phyloP scores from a whole-genome alignment of 2,888 invertebrate genomes.

The Mycalesis mineus region DNA sequence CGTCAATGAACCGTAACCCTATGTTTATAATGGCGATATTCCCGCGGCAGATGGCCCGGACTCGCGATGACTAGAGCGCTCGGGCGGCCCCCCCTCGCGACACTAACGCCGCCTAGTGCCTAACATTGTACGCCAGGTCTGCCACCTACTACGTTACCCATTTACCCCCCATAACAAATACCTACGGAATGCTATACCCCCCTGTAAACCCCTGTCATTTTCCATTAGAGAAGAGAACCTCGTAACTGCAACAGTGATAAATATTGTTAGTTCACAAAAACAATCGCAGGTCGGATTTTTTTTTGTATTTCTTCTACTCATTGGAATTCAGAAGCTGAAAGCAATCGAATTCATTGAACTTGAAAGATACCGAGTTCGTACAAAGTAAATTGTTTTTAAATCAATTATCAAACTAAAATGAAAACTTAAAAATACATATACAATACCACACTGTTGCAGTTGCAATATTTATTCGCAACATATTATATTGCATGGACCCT shows the following conservation, averaged over 20 bases:
- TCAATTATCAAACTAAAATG: too few relatives aligned
- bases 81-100: conserved; percentile 64
- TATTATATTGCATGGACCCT: background rate
- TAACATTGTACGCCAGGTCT: conserved; percentile 64
- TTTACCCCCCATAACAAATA: conserved; percentile 5
- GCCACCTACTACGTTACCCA: conserved; percentile 36
- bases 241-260: conserved; percentile 16
- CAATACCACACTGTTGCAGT: background rate
- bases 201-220: conserved; percentile 7
- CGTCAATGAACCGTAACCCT: conserved; percentile 6
- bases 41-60: conserved; percentile 63
- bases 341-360: too few relatives aligned
- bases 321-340: too few relatives aligned
- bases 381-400: too few relatives aligned
- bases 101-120: conserved; percentile 63
- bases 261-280: too few relatives aligned
- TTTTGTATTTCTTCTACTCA: too few relatives aligned
- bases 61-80: conserved; percentile 77
- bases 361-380: too few relatives aligned
- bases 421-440: too few relatives aligned
- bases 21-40: conserved; percentile 30
- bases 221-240: conserved; percentile 10
- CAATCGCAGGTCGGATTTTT: too few relatives aligned
- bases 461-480: background rate
- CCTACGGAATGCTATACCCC: background rate